A percentile compares a stretch with the other conserved stretches of the same genome.
Conservation (phyloP, 2,113 vertebrate genomes). For the Pelusios castaneus region DNA sequence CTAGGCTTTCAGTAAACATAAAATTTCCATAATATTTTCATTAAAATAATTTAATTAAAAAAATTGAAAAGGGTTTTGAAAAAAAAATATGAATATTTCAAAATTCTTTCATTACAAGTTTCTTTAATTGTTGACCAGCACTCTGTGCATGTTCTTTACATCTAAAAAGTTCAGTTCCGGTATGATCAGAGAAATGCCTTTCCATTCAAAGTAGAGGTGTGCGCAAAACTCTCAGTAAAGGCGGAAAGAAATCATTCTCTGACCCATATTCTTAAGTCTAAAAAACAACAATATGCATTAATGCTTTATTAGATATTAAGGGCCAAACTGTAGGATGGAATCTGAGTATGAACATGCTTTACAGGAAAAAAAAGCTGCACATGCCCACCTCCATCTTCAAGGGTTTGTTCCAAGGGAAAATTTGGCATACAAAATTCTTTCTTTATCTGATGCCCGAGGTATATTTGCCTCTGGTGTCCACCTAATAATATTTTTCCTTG, state of each 20-base stretch:
- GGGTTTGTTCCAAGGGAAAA: not conserved
- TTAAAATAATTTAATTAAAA: not conserved
- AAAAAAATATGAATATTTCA: not conserved
- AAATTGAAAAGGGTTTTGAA: not conserved
- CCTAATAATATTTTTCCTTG: not conserved
- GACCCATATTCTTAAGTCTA: not conserved
- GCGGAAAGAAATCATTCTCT: not conserved
- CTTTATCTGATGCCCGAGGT: not conserved
- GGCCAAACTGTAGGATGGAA: not conserved
- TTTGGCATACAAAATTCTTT: not conserved
- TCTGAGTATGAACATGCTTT: not conserved
- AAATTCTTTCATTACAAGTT: not conserved
- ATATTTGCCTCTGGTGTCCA: not conserved
- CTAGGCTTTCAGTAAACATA: not conserved
- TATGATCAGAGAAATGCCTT: not conserved
- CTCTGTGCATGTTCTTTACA: not conserved
- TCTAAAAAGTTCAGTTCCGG: not conserved
- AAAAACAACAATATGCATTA: not conserved
- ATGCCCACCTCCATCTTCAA: not conserved
- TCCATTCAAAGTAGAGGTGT: not conserved
- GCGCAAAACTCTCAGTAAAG: not conserved
- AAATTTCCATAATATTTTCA: not conserved
- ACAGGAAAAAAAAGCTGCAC: not conserved
- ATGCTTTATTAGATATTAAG: not conserved
- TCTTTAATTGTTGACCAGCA: not conserved